Evolutionary conservation across 2,888 invertebrate genomes (phyloP).

Genomic region (Drosophila phalerata): DNA sequence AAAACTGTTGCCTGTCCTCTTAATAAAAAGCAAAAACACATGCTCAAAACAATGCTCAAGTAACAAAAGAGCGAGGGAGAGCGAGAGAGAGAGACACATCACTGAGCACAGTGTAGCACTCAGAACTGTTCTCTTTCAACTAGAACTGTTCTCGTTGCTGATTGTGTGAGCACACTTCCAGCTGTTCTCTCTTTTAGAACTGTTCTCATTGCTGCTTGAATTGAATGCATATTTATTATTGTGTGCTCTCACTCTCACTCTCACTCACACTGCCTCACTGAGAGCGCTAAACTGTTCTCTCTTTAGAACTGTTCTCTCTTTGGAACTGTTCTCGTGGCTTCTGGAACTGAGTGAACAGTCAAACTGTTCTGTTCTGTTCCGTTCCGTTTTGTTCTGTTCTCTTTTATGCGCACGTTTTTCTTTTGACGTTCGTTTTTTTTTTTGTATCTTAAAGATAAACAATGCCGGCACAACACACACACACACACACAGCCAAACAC

Average conservation of each 20-base stretch:
- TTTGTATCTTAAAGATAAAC: constrained; percentile 77
- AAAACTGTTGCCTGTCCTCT: constrained; percentile 16
- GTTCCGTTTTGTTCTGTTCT: constrained; percentile 33
- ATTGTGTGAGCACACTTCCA: no score
- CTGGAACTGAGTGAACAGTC: constrained; percentile 13
- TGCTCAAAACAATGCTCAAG: constrained; percentile 25
- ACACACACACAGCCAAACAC: constrained; percentile 21
- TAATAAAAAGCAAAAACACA: constrained; percentile 19
- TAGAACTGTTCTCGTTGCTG: constrained; percentile 38
- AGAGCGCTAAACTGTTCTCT: no score
- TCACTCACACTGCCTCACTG: no score
- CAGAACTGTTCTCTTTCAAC: constrained; percentile 6
- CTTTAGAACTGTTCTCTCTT: constrained; percentile 20
- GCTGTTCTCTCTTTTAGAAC: no score
- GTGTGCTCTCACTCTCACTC: constrained; percentile 6
- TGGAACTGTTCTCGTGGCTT: constrained; percentile 36
- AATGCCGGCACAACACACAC: constrained; percentile 77
- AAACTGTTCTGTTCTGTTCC: constrained; percentile 33
- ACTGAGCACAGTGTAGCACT: not conserved
- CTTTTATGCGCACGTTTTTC: constrained; percentile 75
- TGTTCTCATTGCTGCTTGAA: no score
- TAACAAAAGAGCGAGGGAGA: not conserved
- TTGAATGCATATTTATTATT: no score
- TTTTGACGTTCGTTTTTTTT: constrained; percentile 55
- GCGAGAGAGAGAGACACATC: no score